phyloP scores from a whole-genome alignment of 2,113 vertebrate genomes.

The Cynopterus brachyotis region DNA sequence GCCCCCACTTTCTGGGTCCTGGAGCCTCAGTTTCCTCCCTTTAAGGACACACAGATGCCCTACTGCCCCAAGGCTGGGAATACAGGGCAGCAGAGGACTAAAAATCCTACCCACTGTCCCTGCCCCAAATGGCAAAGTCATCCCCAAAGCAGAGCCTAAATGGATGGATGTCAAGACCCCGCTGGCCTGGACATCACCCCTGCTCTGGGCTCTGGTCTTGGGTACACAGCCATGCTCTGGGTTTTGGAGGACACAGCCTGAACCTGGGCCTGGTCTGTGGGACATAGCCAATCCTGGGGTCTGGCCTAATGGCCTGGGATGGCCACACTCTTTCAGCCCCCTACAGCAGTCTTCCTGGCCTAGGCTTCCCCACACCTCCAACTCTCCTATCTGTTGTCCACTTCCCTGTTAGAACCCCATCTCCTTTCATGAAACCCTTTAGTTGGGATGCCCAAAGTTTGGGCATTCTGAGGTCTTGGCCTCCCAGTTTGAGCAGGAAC shows the following conservation, averaged over 20 bases:
- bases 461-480: background rate
- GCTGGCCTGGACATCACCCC: background rate
- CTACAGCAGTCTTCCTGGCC: background rate
- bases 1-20: conserved; percentile 45
- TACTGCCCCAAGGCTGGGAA: background rate
- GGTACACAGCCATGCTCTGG: background rate
- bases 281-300: background rate
- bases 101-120: background rate
- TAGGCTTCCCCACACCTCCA: background rate
- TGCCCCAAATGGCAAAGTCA: too few species aligned
- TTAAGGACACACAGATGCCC: background rate
- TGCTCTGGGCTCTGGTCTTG: background rate
- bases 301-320: too few species aligned
- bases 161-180: background rate
- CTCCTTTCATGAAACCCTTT: background rate
- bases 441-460: background rate
- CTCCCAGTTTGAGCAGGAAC: background rate
- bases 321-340: background rate
- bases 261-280: background rate
- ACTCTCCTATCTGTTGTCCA: background rate
- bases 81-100: background rate
- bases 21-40: conserved; percentile 18
- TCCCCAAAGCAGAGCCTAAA: background rate
- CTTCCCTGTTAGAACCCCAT: background rate
- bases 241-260: background rate